Percentiles rank a stretch among this genome's conserved stretches.
Conservation (phyloP, 2,113 vertebrate genomes). For the Aphelocoma coerulescens region DNA sequence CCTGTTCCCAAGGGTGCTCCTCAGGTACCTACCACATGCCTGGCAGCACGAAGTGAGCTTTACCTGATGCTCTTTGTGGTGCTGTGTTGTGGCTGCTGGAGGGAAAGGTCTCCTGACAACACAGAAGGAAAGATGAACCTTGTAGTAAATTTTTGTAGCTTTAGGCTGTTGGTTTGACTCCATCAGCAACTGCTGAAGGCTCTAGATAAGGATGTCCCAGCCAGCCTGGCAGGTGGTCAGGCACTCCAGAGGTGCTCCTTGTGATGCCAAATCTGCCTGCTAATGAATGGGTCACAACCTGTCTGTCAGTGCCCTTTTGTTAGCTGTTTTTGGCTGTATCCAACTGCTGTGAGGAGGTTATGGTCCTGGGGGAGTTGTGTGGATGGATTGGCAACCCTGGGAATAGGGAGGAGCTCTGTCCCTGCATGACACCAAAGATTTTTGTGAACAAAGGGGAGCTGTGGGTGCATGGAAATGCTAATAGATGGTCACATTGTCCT, state of each 20-base stretch:
- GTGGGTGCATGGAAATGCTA: not conserved
- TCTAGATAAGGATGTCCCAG: not conserved
- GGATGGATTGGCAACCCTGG: not conserved
- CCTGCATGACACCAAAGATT: not conserved
- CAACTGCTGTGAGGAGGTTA: accelerated
- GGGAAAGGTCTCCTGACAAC: not conserved
- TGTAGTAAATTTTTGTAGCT: not conserved
- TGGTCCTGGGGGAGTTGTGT: not conserved
- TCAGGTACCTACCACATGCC: accelerated
- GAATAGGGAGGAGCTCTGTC: not conserved
- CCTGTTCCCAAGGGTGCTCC: accelerated
- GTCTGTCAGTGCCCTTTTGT: accelerated
- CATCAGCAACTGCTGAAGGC: accelerated
- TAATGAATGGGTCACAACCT: not conserved
- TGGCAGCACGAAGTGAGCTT: not conserved
- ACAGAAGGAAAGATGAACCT: not conserved
- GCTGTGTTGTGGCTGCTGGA: not conserved
- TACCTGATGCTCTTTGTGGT: not conserved
- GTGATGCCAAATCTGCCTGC: not conserved
- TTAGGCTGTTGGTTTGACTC: not conserved
- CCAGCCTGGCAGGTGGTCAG: accelerated
- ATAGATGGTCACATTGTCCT: not conserved
- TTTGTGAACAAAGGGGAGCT: not conserved
- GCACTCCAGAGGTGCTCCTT: not conserved
- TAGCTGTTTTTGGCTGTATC: not conserved